Evolutionary conservation across 2,888 invertebrate species (phyloP).

Genomic region (Zaprionus bogoriensis): DNA sequence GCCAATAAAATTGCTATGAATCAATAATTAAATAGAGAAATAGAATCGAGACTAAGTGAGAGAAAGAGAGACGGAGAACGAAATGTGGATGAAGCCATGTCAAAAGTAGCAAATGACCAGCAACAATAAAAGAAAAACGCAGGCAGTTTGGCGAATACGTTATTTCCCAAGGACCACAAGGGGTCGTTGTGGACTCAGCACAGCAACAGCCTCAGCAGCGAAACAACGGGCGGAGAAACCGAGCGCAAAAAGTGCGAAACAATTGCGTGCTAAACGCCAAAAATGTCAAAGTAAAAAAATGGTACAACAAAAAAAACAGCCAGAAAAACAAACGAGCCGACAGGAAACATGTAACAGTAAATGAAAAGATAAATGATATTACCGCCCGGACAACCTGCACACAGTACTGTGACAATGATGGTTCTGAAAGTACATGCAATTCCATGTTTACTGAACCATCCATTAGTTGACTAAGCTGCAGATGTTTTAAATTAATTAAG

Average conservation of each 20-base stretch:
- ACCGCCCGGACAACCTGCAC: neutral
- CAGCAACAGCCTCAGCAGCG: slow-evolving; percentile 20
- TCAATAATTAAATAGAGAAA: slow-evolving; percentile 72
- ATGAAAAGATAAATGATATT: slow-evolving; percentile 68
- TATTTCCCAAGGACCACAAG: slow-evolving; percentile 31
- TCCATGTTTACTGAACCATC: slow-evolving; percentile 30
- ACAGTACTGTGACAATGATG: neutral
- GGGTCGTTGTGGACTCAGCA: slow-evolving; percentile 50
- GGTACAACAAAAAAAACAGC: slow-evolving; percentile 11
- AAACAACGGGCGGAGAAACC: slow-evolving; percentile 35
- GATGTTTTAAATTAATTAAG: slow-evolving; percentile 66
- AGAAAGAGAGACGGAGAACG: neutral
- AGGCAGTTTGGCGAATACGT: slow-evolving; percentile 45
- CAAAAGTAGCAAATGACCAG: slow-evolving; percentile 54
- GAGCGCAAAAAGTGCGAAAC: slow-evolving; percentile 67
- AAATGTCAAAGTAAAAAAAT: slow-evolving; percentile 66
- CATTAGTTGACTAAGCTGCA: slow-evolving; percentile 41
- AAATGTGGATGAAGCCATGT: slow-evolving; percentile 21
- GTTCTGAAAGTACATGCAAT: no score
- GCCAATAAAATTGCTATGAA: slow-evolving; percentile 55
- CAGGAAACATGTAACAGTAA: slow-evolving; percentile 47
- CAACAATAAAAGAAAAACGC: slow-evolving; percentile 44
- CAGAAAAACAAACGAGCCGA: slow-evolving; percentile 3
- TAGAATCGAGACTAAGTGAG: neutral
- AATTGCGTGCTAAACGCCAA: slow-evolving; percentile 76